phyloP scores from a whole-genome alignment of 2,113 vertebrate genomes.

The Cephalopterus ornatus region DNA sequence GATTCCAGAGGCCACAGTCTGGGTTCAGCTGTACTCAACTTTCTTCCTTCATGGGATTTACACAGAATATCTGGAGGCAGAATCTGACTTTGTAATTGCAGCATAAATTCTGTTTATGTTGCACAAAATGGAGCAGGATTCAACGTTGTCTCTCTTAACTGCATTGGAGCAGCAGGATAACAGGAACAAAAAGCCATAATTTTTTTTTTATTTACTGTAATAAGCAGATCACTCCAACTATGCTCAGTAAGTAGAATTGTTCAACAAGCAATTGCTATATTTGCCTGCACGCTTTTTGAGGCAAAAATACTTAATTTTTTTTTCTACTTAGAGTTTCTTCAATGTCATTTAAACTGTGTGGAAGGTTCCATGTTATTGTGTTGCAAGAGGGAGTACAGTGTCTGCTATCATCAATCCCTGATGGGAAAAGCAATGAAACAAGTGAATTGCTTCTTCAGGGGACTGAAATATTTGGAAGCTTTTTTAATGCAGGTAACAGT shows the following conservation, averaged over 20 bases:
- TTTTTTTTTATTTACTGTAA: not conserved
- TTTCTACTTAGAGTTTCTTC: not conserved
- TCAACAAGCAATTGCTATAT: not conserved
- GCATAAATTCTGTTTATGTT: conserved; percentile 54
- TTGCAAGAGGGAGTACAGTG: not conserved
- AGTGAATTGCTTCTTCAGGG: not conserved
- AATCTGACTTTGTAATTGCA: conserved; percentile 36
- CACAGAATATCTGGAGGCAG: not conserved
- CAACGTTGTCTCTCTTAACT: not conserved
- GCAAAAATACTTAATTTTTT: not conserved
- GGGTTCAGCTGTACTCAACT: not conserved
- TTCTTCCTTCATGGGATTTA: not conserved
- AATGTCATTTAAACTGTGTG: not conserved
- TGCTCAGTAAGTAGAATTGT: not conserved
- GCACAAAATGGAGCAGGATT: conserved; percentile 3
- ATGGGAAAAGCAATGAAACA: not conserved
- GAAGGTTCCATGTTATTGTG: not conserved
- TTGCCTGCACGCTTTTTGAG: not conserved
- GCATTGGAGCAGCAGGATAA: conserved; percentile 32
- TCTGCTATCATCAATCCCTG: not conserved
- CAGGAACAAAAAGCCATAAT: conserved; percentile 2
- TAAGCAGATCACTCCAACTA: not conserved
- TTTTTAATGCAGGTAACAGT: not conserved
- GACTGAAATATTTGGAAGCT: not conserved
- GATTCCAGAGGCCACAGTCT: not conserved